phyloP scores from a whole-genome alignment of 2,888 invertebrate genomes.

The Agriopis aurantiaria region DNA sequence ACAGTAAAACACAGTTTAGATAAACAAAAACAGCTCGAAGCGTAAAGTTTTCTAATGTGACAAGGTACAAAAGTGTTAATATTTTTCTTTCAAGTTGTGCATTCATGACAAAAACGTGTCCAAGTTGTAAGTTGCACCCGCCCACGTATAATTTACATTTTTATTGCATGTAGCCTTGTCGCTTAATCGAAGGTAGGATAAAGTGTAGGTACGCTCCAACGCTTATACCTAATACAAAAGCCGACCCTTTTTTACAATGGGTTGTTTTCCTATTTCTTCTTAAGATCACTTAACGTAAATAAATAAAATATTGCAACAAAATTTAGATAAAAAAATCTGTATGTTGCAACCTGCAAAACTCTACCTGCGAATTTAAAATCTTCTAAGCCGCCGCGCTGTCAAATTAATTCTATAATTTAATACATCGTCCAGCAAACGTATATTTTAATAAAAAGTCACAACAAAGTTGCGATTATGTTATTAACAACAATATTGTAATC shows the following conservation, averaged over 20 bases:
- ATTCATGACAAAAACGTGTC: constrained; percentile 42
- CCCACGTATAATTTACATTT: constrained; percentile 64
- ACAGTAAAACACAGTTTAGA: neutral
- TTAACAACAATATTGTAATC: constrained; percentile 65
- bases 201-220: constrained; percentile 8
- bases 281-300: no score
- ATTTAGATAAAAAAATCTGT: neutral
- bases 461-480: constrained; percentile 70
- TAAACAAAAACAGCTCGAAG: no score
- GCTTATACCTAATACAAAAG: constrained; percentile 8
- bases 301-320: neutral
- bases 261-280: neutral
- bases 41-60: constrained; percentile 4
- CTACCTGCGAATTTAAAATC: constrained; percentile 21
- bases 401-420: constrained; percentile 67
- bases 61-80: constrained; percentile 9
- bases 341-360: neutral
- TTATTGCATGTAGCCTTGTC: constrained; percentile 59
- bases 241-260: constrained; percentile 21
- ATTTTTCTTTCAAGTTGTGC: constrained; percentile 40
- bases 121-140: constrained; percentile 49
- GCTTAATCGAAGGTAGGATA: constrained; percentile 36
- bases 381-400: constrained; percentile 60
- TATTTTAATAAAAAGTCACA: constrained; percentile 54
- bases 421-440: constrained; percentile 62